These are phyloP conservation scores for Tyrannus savana DNA, from an alignment of 2,113 vertebrate genomes.

Conservation along the genomic window DNA sequence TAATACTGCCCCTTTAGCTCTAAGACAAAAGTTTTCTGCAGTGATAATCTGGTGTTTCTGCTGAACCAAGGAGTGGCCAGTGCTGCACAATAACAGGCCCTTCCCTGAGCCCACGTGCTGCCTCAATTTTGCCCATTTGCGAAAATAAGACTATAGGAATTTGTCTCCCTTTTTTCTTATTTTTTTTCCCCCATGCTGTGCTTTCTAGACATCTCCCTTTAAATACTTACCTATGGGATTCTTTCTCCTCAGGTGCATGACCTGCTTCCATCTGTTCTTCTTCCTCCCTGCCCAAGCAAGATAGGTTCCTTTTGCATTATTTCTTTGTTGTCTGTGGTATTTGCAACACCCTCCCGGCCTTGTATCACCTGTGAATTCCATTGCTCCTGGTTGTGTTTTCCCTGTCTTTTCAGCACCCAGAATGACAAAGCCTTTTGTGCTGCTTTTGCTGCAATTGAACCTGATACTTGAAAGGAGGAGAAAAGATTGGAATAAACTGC, in stretches of 20 bases:
- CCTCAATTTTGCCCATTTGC: background rate
- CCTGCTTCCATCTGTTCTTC: background rate
- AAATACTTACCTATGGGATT: background rate
- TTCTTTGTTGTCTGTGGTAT: conserved; percentile 66
- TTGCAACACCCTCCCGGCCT: conserved; percentile 43
- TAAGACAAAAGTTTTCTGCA: background rate
- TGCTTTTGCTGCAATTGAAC: conserved; percentile 47
- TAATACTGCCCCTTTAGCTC: background rate
- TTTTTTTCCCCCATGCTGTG: background rate
- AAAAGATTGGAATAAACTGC: conserved; percentile 50
- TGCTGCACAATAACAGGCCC: background rate
- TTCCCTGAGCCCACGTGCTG: background rate
- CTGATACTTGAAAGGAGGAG: conserved; percentile 58
- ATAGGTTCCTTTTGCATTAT: conserved; percentile 36
- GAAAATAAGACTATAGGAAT: background rate
- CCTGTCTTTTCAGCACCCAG: conserved; percentile 40
- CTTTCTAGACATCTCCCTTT: background rate
- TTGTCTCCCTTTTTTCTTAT: background rate
- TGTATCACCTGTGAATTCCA: conserved; percentile 68
- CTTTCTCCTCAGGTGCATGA: background rate
- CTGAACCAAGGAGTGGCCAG: background rate
- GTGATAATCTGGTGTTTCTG: background rate
- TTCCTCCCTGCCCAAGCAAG: conserved; percentile 11
- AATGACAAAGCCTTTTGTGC: conserved; percentile 52
- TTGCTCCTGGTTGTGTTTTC: conserved; percentile 53